Conservation (phyloP, 2,888 invertebrate species). For the Nephrotoma flavescens region DNA sequence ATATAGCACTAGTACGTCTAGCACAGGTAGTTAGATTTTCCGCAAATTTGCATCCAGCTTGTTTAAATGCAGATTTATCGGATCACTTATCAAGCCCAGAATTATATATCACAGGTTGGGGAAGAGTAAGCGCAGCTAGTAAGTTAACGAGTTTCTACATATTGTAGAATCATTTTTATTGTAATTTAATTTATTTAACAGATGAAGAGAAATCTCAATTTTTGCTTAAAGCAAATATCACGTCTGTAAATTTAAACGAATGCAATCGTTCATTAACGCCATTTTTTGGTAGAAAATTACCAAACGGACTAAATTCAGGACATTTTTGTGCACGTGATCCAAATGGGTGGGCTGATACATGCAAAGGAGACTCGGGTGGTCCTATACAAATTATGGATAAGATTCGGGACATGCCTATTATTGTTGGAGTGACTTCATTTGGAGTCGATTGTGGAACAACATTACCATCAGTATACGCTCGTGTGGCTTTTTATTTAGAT, state of each 20-base stretch:
- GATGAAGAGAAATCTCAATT: slow-evolving; percentile 12
- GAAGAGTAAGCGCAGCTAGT: slow-evolving; percentile 12
- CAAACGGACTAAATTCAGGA: slow-evolving; percentile 10
- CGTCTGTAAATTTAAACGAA: slow-evolving; percentile 9
- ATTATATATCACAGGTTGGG: slow-evolving; percentile 19
- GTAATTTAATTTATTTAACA: neutral
- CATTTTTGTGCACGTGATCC: slow-evolving; percentile 18
- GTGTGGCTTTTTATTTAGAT: slow-evolving; percentile 24
- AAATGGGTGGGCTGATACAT: slow-evolving; percentile 19
- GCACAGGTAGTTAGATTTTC: slow-evolving; percentile 7
- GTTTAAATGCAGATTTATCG: slow-evolving; percentile 13
- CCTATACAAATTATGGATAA: slow-evolving; percentile 19
- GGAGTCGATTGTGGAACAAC: slow-evolving; percentile 20
- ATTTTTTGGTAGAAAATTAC: slow-evolving; percentile 5
- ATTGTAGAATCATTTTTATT: neutral
- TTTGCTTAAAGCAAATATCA: slow-evolving; percentile 15
- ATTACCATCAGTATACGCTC: slow-evolving; percentile 25
- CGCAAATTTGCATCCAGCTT: slow-evolving; percentile 15
- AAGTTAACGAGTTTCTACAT: neutral
- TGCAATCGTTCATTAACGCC: slow-evolving; percentile 13
- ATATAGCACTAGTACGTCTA: slow-evolving; percentile 18
- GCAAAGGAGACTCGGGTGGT: slow-evolving; percentile 27
- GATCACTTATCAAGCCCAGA: slow-evolving; percentile 9
- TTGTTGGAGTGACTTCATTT: slow-evolving; percentile 23
- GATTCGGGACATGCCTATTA: slow-evolving; percentile 13